These are phyloP conservation scores for Octopus bimaculoides DNA, from an alignment of 1,140 invertebrate genomes.

Conservation along the genomic window DNA sequence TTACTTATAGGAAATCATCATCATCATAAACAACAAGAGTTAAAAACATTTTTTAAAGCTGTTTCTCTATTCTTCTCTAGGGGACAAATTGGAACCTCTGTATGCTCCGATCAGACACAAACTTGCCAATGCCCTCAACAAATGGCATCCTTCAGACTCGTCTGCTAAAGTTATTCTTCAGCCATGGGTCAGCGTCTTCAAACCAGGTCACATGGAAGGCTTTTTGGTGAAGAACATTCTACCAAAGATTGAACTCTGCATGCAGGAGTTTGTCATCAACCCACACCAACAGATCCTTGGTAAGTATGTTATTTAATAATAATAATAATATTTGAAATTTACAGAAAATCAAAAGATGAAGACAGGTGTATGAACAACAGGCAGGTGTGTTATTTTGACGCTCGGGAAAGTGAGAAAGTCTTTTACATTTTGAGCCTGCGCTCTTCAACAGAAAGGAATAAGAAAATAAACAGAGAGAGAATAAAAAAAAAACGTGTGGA, in stretches of 20 bases:
- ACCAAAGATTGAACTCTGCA: slow-evolving; percentile 67
- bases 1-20: no score
- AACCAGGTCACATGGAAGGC: slow-evolving; percentile 76
- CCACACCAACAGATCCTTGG: slow-evolving; percentile 78
- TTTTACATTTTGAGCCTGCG: no score
- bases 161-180: slow-evolving; percentile 89
- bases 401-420: no score
- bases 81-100: slow-evolving; percentile 72
- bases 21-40: no score
- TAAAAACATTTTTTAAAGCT: no score
- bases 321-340: no score
- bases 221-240: slow-evolving; percentile 88
- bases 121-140: slow-evolving; percentile 78
- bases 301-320: slow-evolving; percentile 35
- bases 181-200: slow-evolving; percentile 88
- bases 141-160: slow-evolving; percentile 83
- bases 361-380: no score
- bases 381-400: no score
- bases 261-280: slow-evolving; percentile 76
- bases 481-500: no score
- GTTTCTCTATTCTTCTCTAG: slow-evolving; percentile 38
- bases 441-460: no score
- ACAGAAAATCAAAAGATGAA: no score
- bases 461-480: no score
- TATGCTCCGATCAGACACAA: slow-evolving; percentile 87